These are phyloP conservation scores for Falco cherrug DNA, from an alignment of 2,797 vertebrate species.

Conservation along the genomic window DNA sequence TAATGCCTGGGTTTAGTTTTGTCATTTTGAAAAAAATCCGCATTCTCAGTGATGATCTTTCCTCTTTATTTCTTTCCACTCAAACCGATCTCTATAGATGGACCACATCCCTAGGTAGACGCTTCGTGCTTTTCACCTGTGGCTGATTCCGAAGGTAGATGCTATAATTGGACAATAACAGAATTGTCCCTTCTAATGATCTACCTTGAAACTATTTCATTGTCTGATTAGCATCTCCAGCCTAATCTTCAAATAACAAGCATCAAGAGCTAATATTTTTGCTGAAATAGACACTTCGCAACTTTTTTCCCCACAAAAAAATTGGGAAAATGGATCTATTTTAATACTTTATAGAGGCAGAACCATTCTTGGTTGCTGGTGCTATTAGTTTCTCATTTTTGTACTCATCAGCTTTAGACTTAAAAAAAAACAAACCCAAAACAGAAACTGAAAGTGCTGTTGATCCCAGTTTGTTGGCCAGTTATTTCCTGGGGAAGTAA, in stretches of 20 bases:
- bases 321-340: not conserved
- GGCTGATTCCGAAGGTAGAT: not conserved
- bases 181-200: not conserved
- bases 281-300: not conserved
- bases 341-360: not conserved
- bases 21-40: not conserved
- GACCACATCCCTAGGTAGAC: accelerated
- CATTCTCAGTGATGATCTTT: accelerated
- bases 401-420: not conserved
- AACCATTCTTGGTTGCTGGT: not conserved
- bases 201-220: not conserved
- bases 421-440: no score
- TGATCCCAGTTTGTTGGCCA: accelerated
- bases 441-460: not conserved
- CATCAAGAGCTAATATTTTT: not conserved
- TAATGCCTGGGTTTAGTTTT: not conserved
- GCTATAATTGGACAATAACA: not conserved
- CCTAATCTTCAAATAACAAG: accelerated
- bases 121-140: not conserved
- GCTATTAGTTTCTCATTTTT: not conserved
- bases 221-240: not conserved
- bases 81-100: not conserved
- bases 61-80: accelerated
- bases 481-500: not conserved
- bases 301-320: accelerated